A percentile compares a stretch with the other conserved stretches of the same genome.
phyloP scores from a whole-genome alignment of 1,140 invertebrate species.

The Amyelois transitella region DNA sequence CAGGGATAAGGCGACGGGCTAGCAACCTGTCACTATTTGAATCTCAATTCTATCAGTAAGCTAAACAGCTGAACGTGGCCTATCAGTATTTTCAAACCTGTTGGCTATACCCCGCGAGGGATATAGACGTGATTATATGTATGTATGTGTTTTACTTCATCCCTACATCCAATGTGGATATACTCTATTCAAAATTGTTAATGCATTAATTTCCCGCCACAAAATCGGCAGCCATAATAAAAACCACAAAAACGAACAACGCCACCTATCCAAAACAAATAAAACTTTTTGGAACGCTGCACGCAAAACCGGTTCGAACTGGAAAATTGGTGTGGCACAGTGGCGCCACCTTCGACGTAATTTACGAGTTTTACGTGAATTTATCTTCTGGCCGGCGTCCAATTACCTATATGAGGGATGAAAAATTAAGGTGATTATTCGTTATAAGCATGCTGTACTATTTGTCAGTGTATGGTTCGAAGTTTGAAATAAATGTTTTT shows the following conservation, averaged over 20 bases:
- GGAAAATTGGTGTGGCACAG: neutral
- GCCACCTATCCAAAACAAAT: neutral
- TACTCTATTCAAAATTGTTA: neutral
- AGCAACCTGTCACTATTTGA: no score
- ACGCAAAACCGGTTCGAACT: neutral
- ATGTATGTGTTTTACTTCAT: no score
- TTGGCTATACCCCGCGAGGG: no score
- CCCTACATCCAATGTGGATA: no score
- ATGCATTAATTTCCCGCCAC: neutral
- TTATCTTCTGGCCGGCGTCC: neutral
- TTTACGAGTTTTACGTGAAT: neutral
- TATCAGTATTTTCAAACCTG: no score
- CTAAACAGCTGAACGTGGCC: no score
- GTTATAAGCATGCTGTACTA: neutral
- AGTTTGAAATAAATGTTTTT: no score
- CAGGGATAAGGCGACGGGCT: no score
- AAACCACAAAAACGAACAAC: neutral
- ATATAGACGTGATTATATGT: no score
- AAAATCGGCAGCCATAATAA: neutral
- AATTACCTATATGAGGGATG: neutral
- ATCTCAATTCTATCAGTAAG: no score
- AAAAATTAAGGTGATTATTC: neutral
- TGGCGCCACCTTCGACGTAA: neutral
- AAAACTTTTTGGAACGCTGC: neutral
- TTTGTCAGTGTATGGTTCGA: no score